phyloP scores from a whole-genome alignment of 2,113 vertebrate genomes.

The Nansenia antarctica region DNA sequence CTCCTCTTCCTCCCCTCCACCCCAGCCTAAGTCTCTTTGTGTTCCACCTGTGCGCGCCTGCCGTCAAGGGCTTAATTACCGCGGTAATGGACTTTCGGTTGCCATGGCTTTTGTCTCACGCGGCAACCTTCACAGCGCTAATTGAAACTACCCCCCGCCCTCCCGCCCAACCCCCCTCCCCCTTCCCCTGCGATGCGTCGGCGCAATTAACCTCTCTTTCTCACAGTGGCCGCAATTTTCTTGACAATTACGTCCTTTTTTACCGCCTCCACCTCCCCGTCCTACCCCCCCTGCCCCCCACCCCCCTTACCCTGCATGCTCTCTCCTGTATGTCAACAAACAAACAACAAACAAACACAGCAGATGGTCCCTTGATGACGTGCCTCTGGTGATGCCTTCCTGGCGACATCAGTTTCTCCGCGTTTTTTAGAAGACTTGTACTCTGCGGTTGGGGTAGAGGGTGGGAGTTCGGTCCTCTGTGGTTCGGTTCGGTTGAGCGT shows the following conservation, averaged over 20 bases:
- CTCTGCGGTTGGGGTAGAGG: too few relatives aligned
- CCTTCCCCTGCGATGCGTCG: conserved; percentile 49
- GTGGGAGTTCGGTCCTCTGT: too few relatives aligned
- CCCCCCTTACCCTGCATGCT: background rate
- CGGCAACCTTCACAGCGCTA: conserved; percentile 63
- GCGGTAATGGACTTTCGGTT: conserved; percentile 59
- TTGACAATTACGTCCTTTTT: conserved; percentile 61
- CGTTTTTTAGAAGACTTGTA: too few relatives aligned
- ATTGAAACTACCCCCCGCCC: conserved; percentile 59
- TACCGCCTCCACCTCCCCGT: background rate
- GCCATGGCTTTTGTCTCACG: conserved; percentile 56
- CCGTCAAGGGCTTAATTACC: conserved; percentile 65
- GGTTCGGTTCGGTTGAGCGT: too few relatives aligned
- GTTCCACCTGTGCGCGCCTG: conserved; percentile 52
- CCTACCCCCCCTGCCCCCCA: background rate
- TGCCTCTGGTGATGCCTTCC: too few relatives aligned
- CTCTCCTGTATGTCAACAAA: conserved; percentile 46
- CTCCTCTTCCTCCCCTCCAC: conserved; percentile 19
- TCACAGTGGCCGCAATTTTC: conserved; percentile 44
- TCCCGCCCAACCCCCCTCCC: too few relatives aligned
- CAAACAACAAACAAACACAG: conserved; percentile 5
- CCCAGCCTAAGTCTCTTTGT: conserved; percentile 36
- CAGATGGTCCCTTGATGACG: too few relatives aligned
- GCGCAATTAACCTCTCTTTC: conserved; percentile 70
- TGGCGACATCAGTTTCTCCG: too few relatives aligned